phyloP scores from a whole-genome alignment of 2,888 invertebrate species.

The Ophraella communa region DNA sequence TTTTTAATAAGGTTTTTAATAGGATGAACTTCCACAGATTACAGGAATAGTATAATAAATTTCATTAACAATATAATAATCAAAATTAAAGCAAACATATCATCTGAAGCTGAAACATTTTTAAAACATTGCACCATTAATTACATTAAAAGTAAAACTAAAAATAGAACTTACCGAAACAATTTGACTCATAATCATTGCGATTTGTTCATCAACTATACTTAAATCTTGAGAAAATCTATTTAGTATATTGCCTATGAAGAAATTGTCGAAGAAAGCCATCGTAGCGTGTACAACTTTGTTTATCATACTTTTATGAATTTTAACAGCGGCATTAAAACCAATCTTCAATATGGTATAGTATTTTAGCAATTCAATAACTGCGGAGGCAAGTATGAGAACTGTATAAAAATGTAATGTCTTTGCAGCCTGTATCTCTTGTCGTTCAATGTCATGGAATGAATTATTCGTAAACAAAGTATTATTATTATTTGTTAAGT shows the following conservation, averaged over 20 bases:
- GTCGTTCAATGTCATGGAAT: slow-evolving; percentile 11
- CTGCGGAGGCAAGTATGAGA: slow-evolving; percentile 40
- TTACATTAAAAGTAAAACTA: too few species aligned
- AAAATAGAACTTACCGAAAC: slow-evolving; percentile 43
- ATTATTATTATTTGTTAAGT: not conserved
- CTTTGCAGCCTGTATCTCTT: slow-evolving; percentile 25
- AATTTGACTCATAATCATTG: slow-evolving; percentile 36
- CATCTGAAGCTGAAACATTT: too few species aligned
- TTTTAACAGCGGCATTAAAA: slow-evolving; percentile 43
- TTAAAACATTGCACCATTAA: too few species aligned
- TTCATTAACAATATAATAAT: too few species aligned
- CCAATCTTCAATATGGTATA: slow-evolving; percentile 43
- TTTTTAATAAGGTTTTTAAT: too few species aligned
- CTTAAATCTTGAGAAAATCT: slow-evolving; percentile 51
- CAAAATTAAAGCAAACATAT: too few species aligned
- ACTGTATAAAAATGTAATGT: slow-evolving; percentile 44
- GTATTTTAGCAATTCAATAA: slow-evolving; percentile 42
- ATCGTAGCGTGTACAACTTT: slow-evolving; percentile 46
- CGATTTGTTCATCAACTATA: slow-evolving; percentile 47
- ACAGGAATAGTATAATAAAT: too few species aligned
- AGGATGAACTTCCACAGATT: too few species aligned
- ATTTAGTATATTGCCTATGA: slow-evolving; percentile 52
- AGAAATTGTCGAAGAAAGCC: slow-evolving; percentile 49
- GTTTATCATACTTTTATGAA: slow-evolving; percentile 48
- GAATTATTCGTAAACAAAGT: not conserved